phyloP scores from a whole-genome alignment of 2,888 invertebrate species.

The Erpobdella octoculata region DNA sequence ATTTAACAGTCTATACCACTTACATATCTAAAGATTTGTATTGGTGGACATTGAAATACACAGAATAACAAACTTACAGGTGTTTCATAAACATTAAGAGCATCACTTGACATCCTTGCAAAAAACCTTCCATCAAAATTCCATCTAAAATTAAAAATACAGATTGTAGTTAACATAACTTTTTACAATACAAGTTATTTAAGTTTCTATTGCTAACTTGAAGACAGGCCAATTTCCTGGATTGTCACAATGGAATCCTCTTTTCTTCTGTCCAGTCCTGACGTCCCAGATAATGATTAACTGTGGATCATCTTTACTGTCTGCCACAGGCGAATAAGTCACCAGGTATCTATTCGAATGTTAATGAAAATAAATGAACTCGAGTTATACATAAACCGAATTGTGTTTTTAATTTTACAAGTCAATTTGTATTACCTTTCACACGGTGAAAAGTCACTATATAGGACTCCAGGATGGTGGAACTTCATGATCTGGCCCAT shows the following conservation, averaged over 20 bases:
- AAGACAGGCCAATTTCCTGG: slow-evolving; percentile 82
- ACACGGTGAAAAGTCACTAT: slow-evolving; percentile 93
- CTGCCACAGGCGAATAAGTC: slow-evolving; percentile 76
- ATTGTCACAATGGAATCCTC: slow-evolving; percentile 65
- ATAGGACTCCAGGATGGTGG: slow-evolving; percentile 74
- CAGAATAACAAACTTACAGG: slow-evolving; percentile 58
- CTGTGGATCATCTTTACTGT: slow-evolving; percentile 63
- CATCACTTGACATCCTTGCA: slow-evolving; percentile 68
- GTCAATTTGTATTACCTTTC: slow-evolving; percentile 64
- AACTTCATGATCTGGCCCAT: slow-evolving; percentile 87
- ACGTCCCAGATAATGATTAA: slow-evolving; percentile 91
- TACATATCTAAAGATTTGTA: neutral
- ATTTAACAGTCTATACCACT: neutral
- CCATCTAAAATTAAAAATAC: slow-evolving; percentile 59
- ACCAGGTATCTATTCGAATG: slow-evolving; percentile 68
- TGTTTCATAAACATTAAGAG: slow-evolving; percentile 86
- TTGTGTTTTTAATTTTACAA: neutral
- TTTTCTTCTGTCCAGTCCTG: slow-evolving; percentile 82
- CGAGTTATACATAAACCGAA: neutral
- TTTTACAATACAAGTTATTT: neutral
- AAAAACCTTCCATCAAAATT: slow-evolving; percentile 90
- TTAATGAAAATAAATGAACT: neutral
- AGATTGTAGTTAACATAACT: neutral
- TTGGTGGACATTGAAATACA: neutral
- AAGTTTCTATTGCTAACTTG: slow-evolving; percentile 59